Evolutionary conservation across 2,888 invertebrate genomes (phyloP), one percentile per base, ranked within the genome.

Genomic region (Megaustenia siamemsis): DNA sequence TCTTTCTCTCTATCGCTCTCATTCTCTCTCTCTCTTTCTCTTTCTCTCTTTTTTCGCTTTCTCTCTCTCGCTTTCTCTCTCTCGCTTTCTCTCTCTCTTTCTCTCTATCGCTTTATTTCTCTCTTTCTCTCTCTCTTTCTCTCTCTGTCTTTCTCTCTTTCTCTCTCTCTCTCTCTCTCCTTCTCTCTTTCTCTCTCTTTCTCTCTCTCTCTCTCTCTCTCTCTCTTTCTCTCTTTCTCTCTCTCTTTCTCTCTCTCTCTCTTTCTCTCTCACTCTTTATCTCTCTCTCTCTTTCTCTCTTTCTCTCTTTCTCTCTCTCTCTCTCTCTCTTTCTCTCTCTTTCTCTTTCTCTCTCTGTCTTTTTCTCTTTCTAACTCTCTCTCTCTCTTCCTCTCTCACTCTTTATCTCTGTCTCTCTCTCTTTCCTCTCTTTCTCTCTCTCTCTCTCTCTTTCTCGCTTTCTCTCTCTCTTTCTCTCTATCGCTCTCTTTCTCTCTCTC

Each of bases 311-410:
- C n/a, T n/a, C n/a, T n/a, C n/a, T n/a, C n/a, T n/a, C n/a, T n/a
- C n/a, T n/a, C n/a, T n/a, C n/a, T n/a, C n/a, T n/a, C 56, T 77
- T 49, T 77, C 77, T 49, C 43, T 76, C 77, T 66, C 79, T 79
- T 35, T 8, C 63, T 79, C 63, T 40, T 43, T 32, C n/a, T 60
- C 24, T 60, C 60, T 8, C 6, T 60, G 60, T 60, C 8, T 8
- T 8, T 18, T 24, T 60, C n/a, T n/a, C n/a, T n/a, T n/a, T n/a
- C n/a, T n/a, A n/a, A n/a, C n/a, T n/a, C n/a, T n/a, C n/a, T n/a
- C n/a, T n/a, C n/a, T n/a, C n/a, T n/a, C n/a, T n/a, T n/a, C n/a
- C n/a, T n/a, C n/a, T n/a, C n/a, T n/a, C n/a, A n/a, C n/a, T n/a
- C n/a, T n/a, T n/a, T n/a, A n/a, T n/a, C n/a, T n/a, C n/a, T n/a